Conservation (phyloP, 2,888 invertebrate genomes). For the Ceramica pisi region DNA sequence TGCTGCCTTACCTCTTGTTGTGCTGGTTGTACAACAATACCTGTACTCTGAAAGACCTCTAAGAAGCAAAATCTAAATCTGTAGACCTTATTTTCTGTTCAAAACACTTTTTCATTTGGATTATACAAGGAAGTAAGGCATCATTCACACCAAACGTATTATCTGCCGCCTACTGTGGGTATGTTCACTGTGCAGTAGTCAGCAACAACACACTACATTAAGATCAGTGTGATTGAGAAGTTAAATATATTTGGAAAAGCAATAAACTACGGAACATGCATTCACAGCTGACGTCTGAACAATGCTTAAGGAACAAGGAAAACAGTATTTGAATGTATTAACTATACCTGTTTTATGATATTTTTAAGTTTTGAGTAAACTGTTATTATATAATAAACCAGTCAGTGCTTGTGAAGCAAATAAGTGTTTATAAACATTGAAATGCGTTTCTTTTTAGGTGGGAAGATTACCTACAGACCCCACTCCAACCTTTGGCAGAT, state of each 20-base stretch:
- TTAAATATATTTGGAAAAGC: too few species aligned
- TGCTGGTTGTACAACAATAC: neutral
- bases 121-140: neutral
- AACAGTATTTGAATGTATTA: neutral
- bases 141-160: too few species aligned
- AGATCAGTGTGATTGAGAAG: too few species aligned
- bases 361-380: neutral
- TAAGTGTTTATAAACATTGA: neutral
- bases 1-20: neutral
- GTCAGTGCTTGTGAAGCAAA: neutral
- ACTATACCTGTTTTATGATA: neutral
- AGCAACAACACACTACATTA: too few species aligned
- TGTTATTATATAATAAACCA: neutral
- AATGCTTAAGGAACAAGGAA: too few species aligned
- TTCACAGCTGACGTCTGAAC: too few species aligned
- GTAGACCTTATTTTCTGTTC: neutral
- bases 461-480: slow-evolving; percentile 97
- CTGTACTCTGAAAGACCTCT: neutral
- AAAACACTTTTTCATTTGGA: neutral
- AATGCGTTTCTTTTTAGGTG: slow-evolving; percentile 91
- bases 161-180: too few species aligned
- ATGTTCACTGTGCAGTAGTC: too few species aligned
- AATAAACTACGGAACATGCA: too few species aligned
- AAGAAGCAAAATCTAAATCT: neutral
- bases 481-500: slow-evolving; percentile 98